Conservation (phyloP, 2,888 invertebrate genomes). For the Tiphia femorata region DNA sequence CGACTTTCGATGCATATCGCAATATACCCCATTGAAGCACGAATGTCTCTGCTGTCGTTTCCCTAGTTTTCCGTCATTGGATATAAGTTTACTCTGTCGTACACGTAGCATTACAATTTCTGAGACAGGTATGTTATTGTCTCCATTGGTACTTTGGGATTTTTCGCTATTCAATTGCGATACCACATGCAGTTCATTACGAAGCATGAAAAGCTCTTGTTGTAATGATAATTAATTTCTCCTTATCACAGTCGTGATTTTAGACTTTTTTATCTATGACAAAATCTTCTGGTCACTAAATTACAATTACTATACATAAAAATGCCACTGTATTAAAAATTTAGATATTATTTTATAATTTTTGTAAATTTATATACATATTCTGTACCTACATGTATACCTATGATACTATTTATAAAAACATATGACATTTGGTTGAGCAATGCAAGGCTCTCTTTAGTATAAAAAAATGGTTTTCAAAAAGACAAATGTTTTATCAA, state of each 20-base stretch:
- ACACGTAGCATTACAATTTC: too few relatives aligned
- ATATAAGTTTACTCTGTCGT: too few relatives aligned
- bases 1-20: too few relatives aligned
- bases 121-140: too few relatives aligned
- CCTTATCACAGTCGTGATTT: conserved; percentile 48
- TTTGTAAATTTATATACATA: conserved; percentile 21
- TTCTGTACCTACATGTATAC: conserved; percentile 11
- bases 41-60: too few relatives aligned
- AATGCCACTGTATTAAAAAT: conserved; percentile 18
- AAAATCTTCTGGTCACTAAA: background rate
- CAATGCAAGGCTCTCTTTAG: conserved; percentile 21
- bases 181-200: too few relatives aligned
- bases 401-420: conserved; percentile 25
- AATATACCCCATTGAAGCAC: too few relatives aligned
- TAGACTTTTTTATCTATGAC: conserved; percentile 25
- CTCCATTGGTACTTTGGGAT: too few relatives aligned
- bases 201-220: too few relatives aligned
- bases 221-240: conserved; percentile 20
- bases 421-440: conserved; percentile 32
- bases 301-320: conserved; percentile 16
- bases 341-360: conserved; percentile 6
- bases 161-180: too few relatives aligned
- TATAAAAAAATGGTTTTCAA: conserved; percentile 25
- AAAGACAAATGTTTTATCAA: conserved; percentile 24
- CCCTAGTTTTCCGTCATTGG: too few relatives aligned